Conservation (phyloP, 2,888 invertebrate genomes). For the Tuberolachnus salignus region DNA sequence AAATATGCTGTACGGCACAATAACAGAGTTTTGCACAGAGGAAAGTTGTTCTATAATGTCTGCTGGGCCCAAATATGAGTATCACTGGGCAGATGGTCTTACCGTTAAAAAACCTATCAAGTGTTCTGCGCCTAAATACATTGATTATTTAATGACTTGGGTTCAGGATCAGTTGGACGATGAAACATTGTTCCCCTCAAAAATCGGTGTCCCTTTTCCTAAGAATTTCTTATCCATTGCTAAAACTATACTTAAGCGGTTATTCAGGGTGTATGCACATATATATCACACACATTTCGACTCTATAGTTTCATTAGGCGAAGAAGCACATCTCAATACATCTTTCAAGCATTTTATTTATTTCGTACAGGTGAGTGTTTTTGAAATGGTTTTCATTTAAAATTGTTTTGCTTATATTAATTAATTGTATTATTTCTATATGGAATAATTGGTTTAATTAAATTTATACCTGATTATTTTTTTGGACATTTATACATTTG, state of each 20-base stretch:
- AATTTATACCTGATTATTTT: too few species aligned
- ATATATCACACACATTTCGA: constrained; percentile 99
- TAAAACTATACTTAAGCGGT: constrained; percentile 95
- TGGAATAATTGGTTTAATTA: too few species aligned
- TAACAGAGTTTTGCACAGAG: constrained; percentile 99
- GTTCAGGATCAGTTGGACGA: constrained; percentile 99
- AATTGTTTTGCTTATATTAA: background rate
- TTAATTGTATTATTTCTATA: too few species aligned
- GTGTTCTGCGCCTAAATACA: constrained; percentile 98
- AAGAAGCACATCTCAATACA: constrained; percentile 98
- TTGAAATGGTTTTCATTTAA: background rate
- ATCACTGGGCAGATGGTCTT: constrained; percentile 99
- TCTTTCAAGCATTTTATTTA: constrained; percentile 99
- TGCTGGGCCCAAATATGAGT: constrained; percentile 98
- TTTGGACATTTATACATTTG: too few species aligned
- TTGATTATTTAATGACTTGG: constrained; percentile 99
- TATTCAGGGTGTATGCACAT: constrained; percentile 99
- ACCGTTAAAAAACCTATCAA: constrained; percentile 98
- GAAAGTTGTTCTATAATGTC: constrained; percentile 98
- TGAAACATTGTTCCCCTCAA: constrained; percentile 96
- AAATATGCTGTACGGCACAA: constrained; percentile 99
- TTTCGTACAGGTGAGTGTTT: constrained; percentile 78
- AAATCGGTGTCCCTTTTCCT: constrained; percentile 97
- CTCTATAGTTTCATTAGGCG: constrained; percentile 95
- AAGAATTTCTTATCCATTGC: constrained; percentile 96